Evolutionary conservation across 2,113 vertebrate species (phyloP).

Genomic region (Gorsachius goisagi): DNA sequence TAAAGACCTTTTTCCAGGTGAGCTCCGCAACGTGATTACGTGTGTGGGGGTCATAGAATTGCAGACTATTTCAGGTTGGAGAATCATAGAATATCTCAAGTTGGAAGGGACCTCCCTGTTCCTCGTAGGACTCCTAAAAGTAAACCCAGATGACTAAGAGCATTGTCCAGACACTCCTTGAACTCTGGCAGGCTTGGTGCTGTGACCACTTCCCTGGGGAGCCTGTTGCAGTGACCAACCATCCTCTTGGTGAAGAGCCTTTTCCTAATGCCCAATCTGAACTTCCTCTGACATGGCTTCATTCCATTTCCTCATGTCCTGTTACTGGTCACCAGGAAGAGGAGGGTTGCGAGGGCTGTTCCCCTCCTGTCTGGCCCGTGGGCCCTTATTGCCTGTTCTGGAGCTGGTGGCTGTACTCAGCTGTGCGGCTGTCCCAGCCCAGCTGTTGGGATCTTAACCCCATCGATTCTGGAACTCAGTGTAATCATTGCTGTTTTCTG

Average conservation of each 20-base stretch:
- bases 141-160: background rate
- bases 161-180: fast-evolving
- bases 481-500: background rate
- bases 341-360: fast-evolving
- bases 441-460: background rate
- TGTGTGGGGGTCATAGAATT: background rate
- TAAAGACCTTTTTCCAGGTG: background rate
- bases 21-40: background rate
- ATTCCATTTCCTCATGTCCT: background rate
- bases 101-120: background rate
- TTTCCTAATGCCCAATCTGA: background rate
- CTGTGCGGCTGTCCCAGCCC: fast-evolving
- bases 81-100: background rate
- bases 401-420: background rate
- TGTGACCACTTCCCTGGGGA: background rate
- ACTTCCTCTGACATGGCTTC: background rate
- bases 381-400: no score
- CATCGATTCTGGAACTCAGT: fast-evolving
- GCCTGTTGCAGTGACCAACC: background rate
- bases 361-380: background rate
- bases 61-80: background rate
- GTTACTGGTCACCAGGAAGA: background rate
- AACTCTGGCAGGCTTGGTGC: background rate
- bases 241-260: background rate
- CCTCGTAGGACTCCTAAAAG: background rate